Conservation (phyloP, 2,113 vertebrate genomes). For the Argyrosomus japonicus region DNA sequence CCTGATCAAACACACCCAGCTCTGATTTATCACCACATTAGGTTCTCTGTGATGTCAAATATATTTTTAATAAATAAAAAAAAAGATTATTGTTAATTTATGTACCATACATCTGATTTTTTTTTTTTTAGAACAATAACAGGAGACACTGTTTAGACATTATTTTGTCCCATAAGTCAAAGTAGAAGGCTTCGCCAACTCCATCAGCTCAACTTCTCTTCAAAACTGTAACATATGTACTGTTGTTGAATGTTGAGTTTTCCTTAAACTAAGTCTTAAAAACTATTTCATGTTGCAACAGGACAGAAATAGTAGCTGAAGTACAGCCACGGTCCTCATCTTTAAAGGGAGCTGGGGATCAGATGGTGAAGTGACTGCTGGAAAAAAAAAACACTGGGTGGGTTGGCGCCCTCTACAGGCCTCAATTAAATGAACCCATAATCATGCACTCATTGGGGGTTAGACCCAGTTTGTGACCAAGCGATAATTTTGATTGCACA, state of each 20-base stretch:
- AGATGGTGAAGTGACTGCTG: background rate
- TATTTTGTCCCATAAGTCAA: slow-evolving; percentile 2
- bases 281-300: background rate
- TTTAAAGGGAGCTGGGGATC: background rate
- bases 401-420: slow-evolving; percentile 70
- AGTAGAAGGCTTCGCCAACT: background rate
- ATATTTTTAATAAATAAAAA: background rate
- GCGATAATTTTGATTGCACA: slow-evolving; percentile 22
- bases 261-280: background rate
- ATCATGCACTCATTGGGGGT: slow-evolving; percentile 5
- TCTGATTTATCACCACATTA: background rate
- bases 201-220: background rate
- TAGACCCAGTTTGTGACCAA: slow-evolving; percentile 28
- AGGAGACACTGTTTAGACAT: background rate
- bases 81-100: background rate
- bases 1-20: slow-evolving; percentile 1
- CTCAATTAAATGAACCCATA: background rate
- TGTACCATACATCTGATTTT: background rate
- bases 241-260: background rate
- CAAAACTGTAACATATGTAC: background rate
- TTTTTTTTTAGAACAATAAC: background rate
- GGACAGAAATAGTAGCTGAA: background rate
- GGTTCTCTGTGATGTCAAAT: background rate
- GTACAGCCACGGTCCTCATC: background rate
- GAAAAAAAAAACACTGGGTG: slow-evolving; percentile 19